phyloP scores from a whole-genome alignment of 2,888 invertebrate species.

The Drosophila helvetica region DNA sequence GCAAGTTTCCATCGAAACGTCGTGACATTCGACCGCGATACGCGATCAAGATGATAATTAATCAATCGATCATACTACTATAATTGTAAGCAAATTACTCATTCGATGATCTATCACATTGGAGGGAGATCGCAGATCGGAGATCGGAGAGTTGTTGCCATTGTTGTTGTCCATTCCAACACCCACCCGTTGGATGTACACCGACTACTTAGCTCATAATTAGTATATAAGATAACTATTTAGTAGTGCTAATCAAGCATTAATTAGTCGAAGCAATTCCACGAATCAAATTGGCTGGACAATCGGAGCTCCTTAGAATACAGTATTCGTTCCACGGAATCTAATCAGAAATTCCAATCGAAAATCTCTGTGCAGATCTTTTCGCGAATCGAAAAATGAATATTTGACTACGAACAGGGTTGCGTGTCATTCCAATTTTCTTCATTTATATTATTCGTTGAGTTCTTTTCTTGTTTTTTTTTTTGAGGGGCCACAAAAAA shows the following conservation, averaged over 20 bases:
- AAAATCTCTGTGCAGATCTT: neutral
- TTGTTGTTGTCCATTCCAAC: too few relatives aligned
- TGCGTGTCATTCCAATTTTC: neutral
- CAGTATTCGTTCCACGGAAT: neutral
- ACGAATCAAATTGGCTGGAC: too few relatives aligned
- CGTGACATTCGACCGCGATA: neutral
- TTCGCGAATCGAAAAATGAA: neutral
- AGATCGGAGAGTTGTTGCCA: neutral
- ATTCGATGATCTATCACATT: neutral
- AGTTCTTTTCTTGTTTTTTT: neutral
- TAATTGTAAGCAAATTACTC: neutral
- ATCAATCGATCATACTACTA: neutral
- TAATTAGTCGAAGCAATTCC: too few relatives aligned
- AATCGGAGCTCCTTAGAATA: too few relatives aligned
- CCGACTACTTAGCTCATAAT: too few relatives aligned
- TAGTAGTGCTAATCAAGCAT: too few relatives aligned
- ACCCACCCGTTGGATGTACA: too few relatives aligned
- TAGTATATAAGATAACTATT: too few relatives aligned
- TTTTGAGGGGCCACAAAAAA: neutral
- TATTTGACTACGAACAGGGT: neutral
- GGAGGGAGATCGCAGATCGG: neutral
- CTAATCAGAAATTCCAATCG: neutral
- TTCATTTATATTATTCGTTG: neutral
- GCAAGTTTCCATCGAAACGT: neutral
- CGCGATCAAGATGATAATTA: neutral